These are phyloP conservation scores for Sinosuthora webbiana DNA, from an alignment of 2,113 vertebrate species.

Conservation along the genomic window DNA sequence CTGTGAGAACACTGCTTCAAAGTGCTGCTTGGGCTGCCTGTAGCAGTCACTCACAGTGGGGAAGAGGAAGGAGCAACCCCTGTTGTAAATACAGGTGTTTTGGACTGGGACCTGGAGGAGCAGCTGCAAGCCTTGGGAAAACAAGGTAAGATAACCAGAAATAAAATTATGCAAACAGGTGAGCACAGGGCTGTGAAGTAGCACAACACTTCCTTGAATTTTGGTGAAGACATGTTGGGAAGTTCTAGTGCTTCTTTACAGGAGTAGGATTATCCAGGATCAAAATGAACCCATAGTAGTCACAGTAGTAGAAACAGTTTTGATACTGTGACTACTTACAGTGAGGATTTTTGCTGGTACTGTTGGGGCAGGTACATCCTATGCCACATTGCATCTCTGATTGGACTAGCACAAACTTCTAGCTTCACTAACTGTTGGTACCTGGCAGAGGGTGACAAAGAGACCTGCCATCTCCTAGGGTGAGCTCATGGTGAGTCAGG, in stretches of 20 bases:
- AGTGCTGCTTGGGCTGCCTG: no score
- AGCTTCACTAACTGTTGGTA: neutral
- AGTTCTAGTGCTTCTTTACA: neutral
- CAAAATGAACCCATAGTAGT: no score
- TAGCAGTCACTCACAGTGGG: neutral
- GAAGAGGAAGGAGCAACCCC: neutral
- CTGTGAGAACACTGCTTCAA: neutral
- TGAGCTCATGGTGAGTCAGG: neutral
- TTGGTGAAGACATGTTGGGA: rapidly evolving
- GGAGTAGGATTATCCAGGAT: neutral
- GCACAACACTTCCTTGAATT: neutral
- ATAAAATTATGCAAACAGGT: rapidly evolving
- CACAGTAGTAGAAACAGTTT: neutral
- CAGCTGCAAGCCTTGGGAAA: neutral
- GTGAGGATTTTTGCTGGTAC: neutral
- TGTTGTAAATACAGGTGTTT: neutral
- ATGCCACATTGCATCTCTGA: neutral
- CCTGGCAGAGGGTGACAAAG: neutral
- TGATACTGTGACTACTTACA: neutral
- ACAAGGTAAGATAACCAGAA: neutral
- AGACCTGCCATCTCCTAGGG: neutral
- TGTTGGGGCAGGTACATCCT: neutral
- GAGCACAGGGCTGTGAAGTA: neutral
- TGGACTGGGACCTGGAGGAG: neutral
- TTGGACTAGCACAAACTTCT: neutral